Conservation (phyloP, 1,140 invertebrate species). For the Drosophila kikkawai region DNA sequence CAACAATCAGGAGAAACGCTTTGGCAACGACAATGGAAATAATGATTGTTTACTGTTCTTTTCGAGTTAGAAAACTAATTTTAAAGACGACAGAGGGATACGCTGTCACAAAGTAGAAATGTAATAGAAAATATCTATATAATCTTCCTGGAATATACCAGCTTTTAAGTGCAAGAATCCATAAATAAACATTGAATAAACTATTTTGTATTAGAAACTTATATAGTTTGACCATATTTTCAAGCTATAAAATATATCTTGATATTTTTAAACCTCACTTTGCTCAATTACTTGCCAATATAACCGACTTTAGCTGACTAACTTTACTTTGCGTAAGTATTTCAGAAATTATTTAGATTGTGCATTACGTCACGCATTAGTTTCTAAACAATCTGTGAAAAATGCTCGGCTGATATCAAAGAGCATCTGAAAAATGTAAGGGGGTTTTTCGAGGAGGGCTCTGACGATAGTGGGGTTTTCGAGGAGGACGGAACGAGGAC, state of each 20-base stretch:
- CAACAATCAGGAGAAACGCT: conserved; percentile 32
- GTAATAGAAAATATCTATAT: not conserved
- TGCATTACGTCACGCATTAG: conserved; percentile 19
- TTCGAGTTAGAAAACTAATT: conserved; percentile 11
- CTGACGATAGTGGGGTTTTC: not conserved
- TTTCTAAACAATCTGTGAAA: conserved; percentile 25
- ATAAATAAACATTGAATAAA: not conserved
- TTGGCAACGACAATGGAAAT: conserved; percentile 35
- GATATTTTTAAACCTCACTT: too few relatives aligned
- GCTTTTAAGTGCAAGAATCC: not conserved
- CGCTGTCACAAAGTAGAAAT: not conserved
- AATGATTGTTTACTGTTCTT: conserved; percentile 47
- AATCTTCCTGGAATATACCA: not conserved
- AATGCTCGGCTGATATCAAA: conserved; percentile 24
- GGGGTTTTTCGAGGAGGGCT: conserved; percentile 1
- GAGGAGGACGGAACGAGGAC: not conserved
- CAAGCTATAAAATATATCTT: not conserved
- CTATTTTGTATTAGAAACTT: not conserved
- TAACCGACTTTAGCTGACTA: not conserved
- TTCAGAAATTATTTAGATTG: conserved; percentile 4
- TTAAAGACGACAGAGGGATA: not conserved
- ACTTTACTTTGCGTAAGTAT: not conserved
- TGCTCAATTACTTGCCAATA: too few relatives aligned
- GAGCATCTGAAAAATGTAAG: conserved; percentile 39
- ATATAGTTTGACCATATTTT: not conserved